phyloP scores from a whole-genome alignment of 2,888 invertebrate species.

The Melieria picta region DNA sequence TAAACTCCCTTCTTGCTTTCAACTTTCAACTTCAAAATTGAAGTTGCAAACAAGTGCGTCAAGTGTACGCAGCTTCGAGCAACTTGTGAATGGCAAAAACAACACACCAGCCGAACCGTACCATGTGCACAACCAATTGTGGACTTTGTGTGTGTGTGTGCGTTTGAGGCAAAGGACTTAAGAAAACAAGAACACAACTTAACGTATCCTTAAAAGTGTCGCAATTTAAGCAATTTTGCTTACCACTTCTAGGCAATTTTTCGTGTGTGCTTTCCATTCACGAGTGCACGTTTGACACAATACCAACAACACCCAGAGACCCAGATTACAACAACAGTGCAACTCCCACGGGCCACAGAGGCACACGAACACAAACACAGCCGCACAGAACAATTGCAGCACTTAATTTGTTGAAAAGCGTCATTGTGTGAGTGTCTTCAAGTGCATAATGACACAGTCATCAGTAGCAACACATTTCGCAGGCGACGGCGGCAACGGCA shows the following conservation, averaged over 20 bases:
- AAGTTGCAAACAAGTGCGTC: not conserved
- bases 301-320: conserved; percentile 17
- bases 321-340: conserved; percentile 18
- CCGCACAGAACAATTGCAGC: conserved; percentile 32
- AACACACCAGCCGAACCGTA: too few relatives aligned
- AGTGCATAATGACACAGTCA: conserved; percentile 41
- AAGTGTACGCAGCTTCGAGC: not conserved
- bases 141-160: too few relatives aligned
- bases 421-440: conserved; percentile 37
- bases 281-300: conserved; percentile 29
- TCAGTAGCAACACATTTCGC: conserved; percentile 25
- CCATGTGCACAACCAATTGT: too few relatives aligned
- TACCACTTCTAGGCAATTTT: conserved; percentile 28
- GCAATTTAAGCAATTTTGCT: conserved; percentile 29
- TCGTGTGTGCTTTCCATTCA: conserved; percentile 12
- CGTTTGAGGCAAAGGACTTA: too few relatives aligned
- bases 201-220: conserved; percentile 25
- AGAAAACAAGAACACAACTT: conserved; percentile 15
- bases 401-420: conserved; percentile 40
- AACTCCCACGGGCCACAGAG: not conserved
- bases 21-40: not conserved
- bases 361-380: not conserved
- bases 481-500: conserved; percentile 13
- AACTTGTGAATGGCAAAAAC: conserved; percentile 3
- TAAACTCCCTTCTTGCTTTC: too few relatives aligned